Evolutionary conservation across 2,113 vertebrate genomes (phyloP).

Genomic region (Psammodynastes pulverulentus): DNA sequence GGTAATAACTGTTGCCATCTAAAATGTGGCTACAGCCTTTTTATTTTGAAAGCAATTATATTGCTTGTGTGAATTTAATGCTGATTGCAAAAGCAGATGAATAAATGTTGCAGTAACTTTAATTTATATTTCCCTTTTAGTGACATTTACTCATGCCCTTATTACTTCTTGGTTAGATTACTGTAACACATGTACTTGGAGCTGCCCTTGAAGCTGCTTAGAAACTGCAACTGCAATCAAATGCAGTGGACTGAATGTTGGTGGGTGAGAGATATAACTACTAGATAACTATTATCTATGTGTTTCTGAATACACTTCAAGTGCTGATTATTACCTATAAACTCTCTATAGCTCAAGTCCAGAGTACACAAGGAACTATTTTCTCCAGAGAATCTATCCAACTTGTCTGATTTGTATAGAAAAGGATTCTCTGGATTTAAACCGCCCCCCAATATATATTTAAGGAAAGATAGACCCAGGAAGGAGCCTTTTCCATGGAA

Average conservation of each 20-base stretch:
- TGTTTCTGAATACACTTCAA: neutral
- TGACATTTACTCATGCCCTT: neutral
- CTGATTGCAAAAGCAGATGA: slow-evolving; percentile 5
- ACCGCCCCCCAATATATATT: neutral
- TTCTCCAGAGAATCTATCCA: neutral
- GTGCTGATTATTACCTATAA: neutral
- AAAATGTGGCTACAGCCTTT: neutral
- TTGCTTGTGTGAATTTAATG: neutral
- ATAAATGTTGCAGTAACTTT: slow-evolving; percentile 10
- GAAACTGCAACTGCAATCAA: neutral
- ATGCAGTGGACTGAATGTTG: neutral
- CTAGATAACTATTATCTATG: neutral
- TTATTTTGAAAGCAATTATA: slow-evolving; percentile 26
- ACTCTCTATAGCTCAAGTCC: neutral
- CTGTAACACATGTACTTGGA: neutral
- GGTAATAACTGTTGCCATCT: neutral
- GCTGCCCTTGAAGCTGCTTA: neutral
- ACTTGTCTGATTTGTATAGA: neutral
- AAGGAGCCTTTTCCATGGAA: neutral
- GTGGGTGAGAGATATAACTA: neutral
- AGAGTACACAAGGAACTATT: neutral
- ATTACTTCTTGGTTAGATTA: neutral
- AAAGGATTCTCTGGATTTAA: neutral
- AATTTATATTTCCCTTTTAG: slow-evolving; percentile 4
- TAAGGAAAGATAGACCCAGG: neutral